A percentile compares a stretch with the other conserved stretches of the same genome.
phyloP scores from a whole-genome alignment of 1,140 invertebrate genomes.

The Macrosteles quadrilineatus region DNA sequence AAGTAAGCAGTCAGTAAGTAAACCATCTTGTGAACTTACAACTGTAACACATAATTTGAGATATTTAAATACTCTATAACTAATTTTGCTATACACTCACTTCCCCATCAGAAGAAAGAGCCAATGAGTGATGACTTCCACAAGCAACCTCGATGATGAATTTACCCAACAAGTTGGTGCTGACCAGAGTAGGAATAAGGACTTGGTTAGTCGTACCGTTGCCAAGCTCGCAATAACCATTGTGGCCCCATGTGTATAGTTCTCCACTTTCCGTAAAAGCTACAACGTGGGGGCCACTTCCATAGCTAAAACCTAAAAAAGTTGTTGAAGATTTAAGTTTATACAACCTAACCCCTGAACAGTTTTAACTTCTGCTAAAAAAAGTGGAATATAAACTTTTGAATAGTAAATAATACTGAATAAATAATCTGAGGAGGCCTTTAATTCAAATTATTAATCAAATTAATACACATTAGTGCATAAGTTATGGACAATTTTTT shows the following conservation, averaged over 20 bases:
- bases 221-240: slow-evolving; percentile 64
- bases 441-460: too few relatives aligned
- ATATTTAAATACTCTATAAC: too few relatives aligned
- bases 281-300: slow-evolving; percentile 66
- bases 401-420: too few relatives aligned
- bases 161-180: slow-evolving; percentile 54
- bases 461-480: too few relatives aligned
- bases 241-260: slow-evolving; percentile 68
- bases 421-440: too few relatives aligned
- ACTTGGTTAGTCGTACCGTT: slow-evolving; percentile 62
- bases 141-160: slow-evolving; percentile 60
- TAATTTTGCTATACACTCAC: too few relatives aligned
- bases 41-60: too few relatives aligned
- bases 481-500: too few relatives aligned
- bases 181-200: slow-evolving; percentile 54
- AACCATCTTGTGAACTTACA: too few relatives aligned
- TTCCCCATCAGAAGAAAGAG: slow-evolving; percentile 61
- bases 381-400: not conserved
- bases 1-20: too few relatives aligned
- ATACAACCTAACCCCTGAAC: not conserved
- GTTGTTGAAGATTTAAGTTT: not conserved
- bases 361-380: not conserved
- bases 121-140: slow-evolving; percentile 65
- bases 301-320: slow-evolving; percentile 62
- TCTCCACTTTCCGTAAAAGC: slow-evolving; percentile 61